Evolutionary conservation across 2,888 invertebrate species (phyloP).

Genomic region (Leucoma salicis): DNA sequence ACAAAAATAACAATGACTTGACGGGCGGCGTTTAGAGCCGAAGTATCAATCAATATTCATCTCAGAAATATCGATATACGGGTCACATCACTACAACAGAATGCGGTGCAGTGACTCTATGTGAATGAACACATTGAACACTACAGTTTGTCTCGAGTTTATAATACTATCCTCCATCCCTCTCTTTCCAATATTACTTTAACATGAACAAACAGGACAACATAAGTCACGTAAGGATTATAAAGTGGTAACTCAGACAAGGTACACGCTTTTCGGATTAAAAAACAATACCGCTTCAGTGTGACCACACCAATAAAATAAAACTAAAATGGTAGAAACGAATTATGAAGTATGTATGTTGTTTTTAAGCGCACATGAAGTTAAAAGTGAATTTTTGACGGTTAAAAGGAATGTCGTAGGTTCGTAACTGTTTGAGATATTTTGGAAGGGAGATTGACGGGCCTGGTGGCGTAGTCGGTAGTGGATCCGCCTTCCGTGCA

Average conservation of each 20-base stretch:
- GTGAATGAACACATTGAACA: slow-evolving; percentile 79
- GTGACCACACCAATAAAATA: slow-evolving; percentile 21
- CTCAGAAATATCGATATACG: slow-evolving; percentile 27
- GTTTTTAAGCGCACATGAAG: no score
- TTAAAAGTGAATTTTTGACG: no score
- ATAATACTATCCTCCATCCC: slow-evolving; percentile 39
- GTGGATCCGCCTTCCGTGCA: no score
- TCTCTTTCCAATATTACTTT: slow-evolving; percentile 14
- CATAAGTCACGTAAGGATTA: slow-evolving; percentile 57
- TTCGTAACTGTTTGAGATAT: no score
- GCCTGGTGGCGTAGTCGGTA: no score
- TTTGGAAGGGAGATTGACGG: no score
- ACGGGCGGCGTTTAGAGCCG: no score
- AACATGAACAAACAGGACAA: slow-evolving; percentile 33
- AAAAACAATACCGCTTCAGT: slow-evolving; percentile 39
- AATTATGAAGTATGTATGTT: no score
- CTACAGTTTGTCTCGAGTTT: slow-evolving; percentile 49
- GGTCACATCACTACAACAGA: slow-evolving; percentile 59
- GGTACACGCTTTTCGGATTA: slow-evolving; percentile 47
- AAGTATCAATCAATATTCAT: no score
- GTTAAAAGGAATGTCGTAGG: no score
- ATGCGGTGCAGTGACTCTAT: slow-evolving; percentile 71
- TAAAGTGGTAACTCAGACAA: slow-evolving; percentile 61
- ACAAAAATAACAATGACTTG: no score
- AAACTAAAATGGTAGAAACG: slow-evolving; percentile 5